phyloP scores from a whole-genome alignment of 1,140 invertebrate species.

The Acromyrmex echinatior region DNA sequence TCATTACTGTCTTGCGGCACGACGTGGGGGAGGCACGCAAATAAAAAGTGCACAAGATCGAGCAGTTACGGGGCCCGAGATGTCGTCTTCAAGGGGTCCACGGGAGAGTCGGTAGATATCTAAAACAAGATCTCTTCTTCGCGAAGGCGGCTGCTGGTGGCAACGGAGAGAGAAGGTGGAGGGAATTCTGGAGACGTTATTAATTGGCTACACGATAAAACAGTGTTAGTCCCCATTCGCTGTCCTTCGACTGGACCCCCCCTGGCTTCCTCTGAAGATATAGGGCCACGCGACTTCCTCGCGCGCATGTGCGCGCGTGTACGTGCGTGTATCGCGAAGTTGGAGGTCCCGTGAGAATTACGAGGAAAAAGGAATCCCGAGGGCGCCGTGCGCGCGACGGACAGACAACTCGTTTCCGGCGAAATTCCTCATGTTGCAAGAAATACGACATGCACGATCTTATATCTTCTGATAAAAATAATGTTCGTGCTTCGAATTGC shows the following conservation, averaged over 20 bases:
- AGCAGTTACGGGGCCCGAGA: slow-evolving; percentile 34
- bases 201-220: slow-evolving; percentile 86
- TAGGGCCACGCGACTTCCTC: slow-evolving; percentile 84
- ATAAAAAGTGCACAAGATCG: slow-evolving; percentile 45
- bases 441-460: slow-evolving; percentile 36
- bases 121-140: slow-evolving; percentile 77
- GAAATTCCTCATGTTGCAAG: slow-evolving; percentile 22
- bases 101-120: slow-evolving; percentile 71
- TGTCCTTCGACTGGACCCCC: slow-evolving; percentile 81
- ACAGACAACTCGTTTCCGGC: slow-evolving; percentile 45
- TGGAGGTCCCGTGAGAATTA: slow-evolving; percentile 59
- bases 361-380: slow-evolving; percentile 46
- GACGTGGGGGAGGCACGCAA: slow-evolving; percentile 20
- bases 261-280: slow-evolving; percentile 82
- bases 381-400: slow-evolving; percentile 11
- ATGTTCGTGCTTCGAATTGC: background rate
- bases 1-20: slow-evolving; percentile 28
- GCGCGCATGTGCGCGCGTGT: slow-evolving; percentile 70
- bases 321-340: slow-evolving; percentile 63
- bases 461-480: background rate
- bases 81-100: slow-evolving; percentile 58
- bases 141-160: slow-evolving; percentile 53
- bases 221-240: slow-evolving; percentile 84
- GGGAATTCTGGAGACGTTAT: slow-evolving; percentile 79
- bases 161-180: slow-evolving; percentile 55